Evolutionary conservation across 2,797 vertebrate species (phyloP), one percentile per base, ranked within the genome.

Genomic region (Crenichthys baileyi): DNA sequence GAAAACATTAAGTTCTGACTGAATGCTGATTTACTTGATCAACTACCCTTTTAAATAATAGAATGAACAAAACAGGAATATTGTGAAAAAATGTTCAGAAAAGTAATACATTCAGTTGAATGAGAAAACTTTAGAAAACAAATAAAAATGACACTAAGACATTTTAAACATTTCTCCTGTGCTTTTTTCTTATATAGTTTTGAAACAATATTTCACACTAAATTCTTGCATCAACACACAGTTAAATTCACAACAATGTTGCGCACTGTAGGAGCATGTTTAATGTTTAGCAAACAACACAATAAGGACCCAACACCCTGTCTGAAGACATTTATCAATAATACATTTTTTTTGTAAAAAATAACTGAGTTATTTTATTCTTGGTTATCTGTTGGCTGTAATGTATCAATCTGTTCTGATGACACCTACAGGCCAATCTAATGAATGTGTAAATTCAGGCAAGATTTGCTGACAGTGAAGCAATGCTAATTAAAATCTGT

Each of bases 1-100:
- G 41, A 70, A 72, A 56, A 24, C 24, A 70, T 73, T 51, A 70
- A 72, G 46, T 71, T 80, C 16, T 76, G 58, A 81, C 71, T 83
- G 78, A 77, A 77, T 79, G 74, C 78, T 83, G 74, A 77, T 53
- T 63, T 82, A 77, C 63, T 67, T 74, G 70, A 83, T 44, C 81
- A 75, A 70, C 72, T 72, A 76, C 50, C 53, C 70, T 67, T 48
- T 68, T 61, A 76, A 79, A 29, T 46, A 53, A 72, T 46, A 77
- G 53, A 56, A 70, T 71, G 41, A 83, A 75, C 31, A 63, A 72
- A 76, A 67, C 13, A 41, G 13, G 51, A 72, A 53, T 53, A 77
- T 18, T 5, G 26, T 55, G n/a, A 44, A 78, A 65, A 50, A 75
- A 70, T 65, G 22, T 48, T 36, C 60, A 13, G 26, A 46, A 46